Base-by-base conservation (phyloP, 2,888 invertebrate species). In the Ptychoptera albimana region DNA sequence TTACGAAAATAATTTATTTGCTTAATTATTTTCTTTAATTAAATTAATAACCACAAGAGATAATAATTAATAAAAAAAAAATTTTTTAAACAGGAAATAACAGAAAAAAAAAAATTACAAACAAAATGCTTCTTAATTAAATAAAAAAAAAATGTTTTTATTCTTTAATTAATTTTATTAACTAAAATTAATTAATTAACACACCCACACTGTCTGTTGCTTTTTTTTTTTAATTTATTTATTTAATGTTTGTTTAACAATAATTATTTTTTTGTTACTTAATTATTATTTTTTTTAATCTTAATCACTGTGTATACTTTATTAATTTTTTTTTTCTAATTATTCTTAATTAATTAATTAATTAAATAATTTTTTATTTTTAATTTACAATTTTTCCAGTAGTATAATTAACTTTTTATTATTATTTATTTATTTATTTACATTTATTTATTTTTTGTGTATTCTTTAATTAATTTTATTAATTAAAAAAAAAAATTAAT, bases 381-480 rank as follows among this genome's bases (percentile, higher is more conserved):
- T 40, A 13, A 31, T 40, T 31, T 35, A 42, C 31, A 32, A 36
- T 35, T 29, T 23, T 42, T 42, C 36, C 36, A 42, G 42, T 29
- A 23, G 35, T 35, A 23, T 42, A 36, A 13, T 23, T 42, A 36
- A 29, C 16, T 35, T 43, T 13, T 38, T 46, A 43, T 42, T 11
- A 41, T 42, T 42, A n/a, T n/a, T 45, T 42, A 40, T 39, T 42
- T 38, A 43, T 43, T 46, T 39, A 46, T 43, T 46, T 40, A 37
- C 23, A 15, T 46, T 44, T 46, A 43, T 44, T 43, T 43, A 40
- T 44, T 31, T 46, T 43, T 46, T 42, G 39, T 38, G 39, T 34
- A 40, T 46, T 37, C 30, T 23, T 39, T 46, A 63, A 60, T 62
- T 69, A 68, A 70, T 68, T 68, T 70, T 72, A 72, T 74, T 73